A percentile compares a stretch with the other conserved stretches of the same genome.
phyloP scores from a whole-genome alignment of 1,140 invertebrate genomes.

The Yoshiicerus persimilis region DNA sequence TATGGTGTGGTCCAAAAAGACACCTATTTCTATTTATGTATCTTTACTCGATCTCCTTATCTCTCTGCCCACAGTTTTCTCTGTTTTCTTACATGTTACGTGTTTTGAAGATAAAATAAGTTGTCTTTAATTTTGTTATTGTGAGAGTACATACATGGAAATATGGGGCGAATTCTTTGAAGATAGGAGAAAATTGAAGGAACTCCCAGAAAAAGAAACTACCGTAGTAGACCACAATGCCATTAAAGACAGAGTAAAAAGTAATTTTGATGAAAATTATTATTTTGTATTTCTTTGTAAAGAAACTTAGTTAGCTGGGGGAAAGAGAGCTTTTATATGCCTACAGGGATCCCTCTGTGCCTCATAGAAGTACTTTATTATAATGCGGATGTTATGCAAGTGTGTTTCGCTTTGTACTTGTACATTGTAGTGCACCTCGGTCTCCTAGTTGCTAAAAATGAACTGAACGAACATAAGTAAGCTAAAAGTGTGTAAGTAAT shows the following conservation, averaged over 20 bases:
- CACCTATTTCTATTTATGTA: no score
- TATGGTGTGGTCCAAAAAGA: background rate
- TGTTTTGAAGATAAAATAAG: background rate
- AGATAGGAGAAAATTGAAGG: background rate
- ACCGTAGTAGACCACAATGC: no score
- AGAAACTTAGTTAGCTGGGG: background rate
- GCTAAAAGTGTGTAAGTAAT: background rate
- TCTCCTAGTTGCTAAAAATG: background rate
- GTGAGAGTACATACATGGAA: background rate
- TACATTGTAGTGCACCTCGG: background rate
- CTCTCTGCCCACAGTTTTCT: background rate
- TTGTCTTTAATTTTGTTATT: background rate
- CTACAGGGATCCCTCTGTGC: background rate
- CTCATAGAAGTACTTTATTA: background rate
- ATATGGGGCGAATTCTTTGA: background rate
- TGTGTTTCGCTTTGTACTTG: background rate
- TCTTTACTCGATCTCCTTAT: background rate
- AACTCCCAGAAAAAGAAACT: background rate
- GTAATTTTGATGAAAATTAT: background rate
- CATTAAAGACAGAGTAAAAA: background rate
- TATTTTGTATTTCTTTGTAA: background rate
- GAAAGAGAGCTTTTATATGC: background rate
- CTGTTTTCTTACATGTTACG: no score
- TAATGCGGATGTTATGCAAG: background rate
- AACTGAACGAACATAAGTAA: background rate